Evolutionary conservation across 1,140 invertebrate genomes (phyloP).

Genomic region (Drosophila arawakana): DNA sequence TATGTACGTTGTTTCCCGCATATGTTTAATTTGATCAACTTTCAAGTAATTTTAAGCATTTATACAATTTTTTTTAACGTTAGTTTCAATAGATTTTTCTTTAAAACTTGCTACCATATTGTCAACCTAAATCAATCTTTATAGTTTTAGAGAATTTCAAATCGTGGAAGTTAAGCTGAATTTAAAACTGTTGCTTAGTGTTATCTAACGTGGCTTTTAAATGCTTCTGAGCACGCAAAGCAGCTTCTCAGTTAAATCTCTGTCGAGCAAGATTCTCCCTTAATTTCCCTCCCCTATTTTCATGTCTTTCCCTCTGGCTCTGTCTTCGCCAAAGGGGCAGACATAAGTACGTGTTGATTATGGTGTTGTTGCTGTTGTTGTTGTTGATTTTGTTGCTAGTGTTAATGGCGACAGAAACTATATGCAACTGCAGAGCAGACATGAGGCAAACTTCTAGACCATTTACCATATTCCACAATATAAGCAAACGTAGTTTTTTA

Average conservation of each 20-base stretch:
- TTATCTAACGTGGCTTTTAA: conserved; percentile 29
- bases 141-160: conserved; percentile 1
- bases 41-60: too few relatives aligned
- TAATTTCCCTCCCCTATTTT: neutral
- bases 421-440: conserved; percentile 25
- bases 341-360: conserved; percentile 78
- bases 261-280: neutral
- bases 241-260: conserved; percentile 34
- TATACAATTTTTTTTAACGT: too few relatives aligned
- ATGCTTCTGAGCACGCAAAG: conserved; percentile 21
- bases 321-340: conserved; percentile 35
- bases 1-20: too few relatives aligned
- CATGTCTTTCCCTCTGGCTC: neutral
- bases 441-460: conserved; percentile 69
- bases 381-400: conserved; percentile 20
- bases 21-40: too few relatives aligned
- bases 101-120: neutral
- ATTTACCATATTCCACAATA: conserved; percentile 77
- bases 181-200: conserved; percentile 31
- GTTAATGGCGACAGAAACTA: conserved; percentile 61
- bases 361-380: conserved; percentile 50
- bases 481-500: conserved; percentile 73
- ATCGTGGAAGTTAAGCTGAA: conserved; percentile 18
- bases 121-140: conserved; percentile 14
- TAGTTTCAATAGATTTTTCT: too few relatives aligned